A percentile compares a stretch with the other conserved stretches of the same genome.
Evolutionary conservation across 2,113 vertebrate genomes (phyloP).

Genomic region (Mungos mungo): DNA sequence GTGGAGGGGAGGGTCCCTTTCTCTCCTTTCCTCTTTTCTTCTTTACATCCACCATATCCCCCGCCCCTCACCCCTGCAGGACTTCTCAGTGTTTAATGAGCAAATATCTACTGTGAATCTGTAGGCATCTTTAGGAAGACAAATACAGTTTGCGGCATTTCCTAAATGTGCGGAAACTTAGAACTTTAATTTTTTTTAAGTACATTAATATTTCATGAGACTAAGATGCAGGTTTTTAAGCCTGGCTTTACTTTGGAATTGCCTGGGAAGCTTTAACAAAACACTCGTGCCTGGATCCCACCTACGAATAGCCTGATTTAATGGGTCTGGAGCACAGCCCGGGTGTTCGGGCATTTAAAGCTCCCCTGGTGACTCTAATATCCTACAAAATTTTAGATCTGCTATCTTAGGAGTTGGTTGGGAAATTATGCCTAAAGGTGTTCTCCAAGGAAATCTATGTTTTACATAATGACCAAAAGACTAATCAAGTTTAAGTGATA

Average conservation of each 20-base stretch:
- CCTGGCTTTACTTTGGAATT: background rate
- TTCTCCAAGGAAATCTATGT: background rate
- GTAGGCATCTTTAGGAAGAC: background rate
- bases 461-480: background rate
- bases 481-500: background rate
- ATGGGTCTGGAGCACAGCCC: background rate
- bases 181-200: background rate
- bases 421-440: background rate
- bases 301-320: background rate
- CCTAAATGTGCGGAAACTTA: background rate
- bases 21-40: background rate
- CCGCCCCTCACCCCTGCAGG: too few species aligned
- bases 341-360: background rate
- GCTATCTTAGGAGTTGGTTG: background rate
- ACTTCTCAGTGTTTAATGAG: background rate
- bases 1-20: background rate
- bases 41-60: background rate
- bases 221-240: background rate
- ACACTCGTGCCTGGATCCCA: background rate
- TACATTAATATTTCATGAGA: background rate
- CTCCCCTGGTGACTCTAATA: background rate
- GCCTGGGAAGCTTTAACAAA: background rate
- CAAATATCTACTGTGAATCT: background rate
- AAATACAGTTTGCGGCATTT: background rate
- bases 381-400: background rate